Evolutionary conservation across 2,888 invertebrate species (phyloP), one percentile per base, ranked within the genome.

Genomic region (Brachyptera risi): DNA sequence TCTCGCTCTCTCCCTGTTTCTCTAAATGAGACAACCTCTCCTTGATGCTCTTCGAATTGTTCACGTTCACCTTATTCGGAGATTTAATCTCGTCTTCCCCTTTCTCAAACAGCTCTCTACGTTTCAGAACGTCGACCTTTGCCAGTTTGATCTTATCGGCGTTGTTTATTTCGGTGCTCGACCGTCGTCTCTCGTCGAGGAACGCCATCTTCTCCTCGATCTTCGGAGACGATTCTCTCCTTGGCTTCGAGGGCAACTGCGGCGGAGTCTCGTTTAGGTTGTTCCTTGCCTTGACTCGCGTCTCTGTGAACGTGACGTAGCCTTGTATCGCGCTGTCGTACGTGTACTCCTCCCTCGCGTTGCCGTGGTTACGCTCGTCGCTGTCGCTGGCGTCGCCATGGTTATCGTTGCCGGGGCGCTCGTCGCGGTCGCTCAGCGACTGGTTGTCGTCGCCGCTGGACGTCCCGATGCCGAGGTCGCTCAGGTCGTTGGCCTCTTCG

Each of bases 281-380:
- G 77, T 67, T 71, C 79, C 44, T 79, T 76, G 84, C 83, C 68
- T 86, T 83, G 50, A 87, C 89, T 67, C 90, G 81, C 57, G 69
- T 71, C 65, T 74, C 73, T 7, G 74, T 69, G 64, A 71, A 74
- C 63, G 89, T 87, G 68, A 91, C 88, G 75, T 92, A 92, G 68
- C 89, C 88, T 72, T 92, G 88, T 68, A 92, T 92, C 68, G 92
- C 91, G 68, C 90, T 87, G 75, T 92, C 92, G 73, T 91, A 92
- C 0, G 91, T 91, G 74, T 91, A 92, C 73, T 91, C 90, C 70
- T 88, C 83, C 13, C 40, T 23, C 31, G 84, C 83, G 27, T 19
- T 58, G 19, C 35, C 49, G 40, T 49, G 35, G n/a, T 27, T 27
- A 19, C 26, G 27, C 9, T 51, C 17, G 15, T 47, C 56, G 24